Percentiles rank a stretch among this genome's conserved stretches.
Conservation (phyloP, 2,113 vertebrate species). For the Megaceryle torquata region DNA sequence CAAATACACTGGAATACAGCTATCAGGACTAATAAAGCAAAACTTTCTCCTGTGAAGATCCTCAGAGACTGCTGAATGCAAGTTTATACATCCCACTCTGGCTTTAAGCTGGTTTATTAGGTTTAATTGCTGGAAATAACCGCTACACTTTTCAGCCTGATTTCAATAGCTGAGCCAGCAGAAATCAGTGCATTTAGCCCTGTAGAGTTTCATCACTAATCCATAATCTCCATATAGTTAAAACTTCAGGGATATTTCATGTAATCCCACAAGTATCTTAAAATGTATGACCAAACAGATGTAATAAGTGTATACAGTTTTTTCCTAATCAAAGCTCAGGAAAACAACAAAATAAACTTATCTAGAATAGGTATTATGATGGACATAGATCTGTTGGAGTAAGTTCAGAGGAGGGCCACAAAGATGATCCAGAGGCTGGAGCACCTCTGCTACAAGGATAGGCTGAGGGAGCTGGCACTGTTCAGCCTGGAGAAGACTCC, state of each 20-base stretch:
- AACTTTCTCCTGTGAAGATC: not conserved
- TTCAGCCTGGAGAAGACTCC: no score
- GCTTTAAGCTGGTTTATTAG: not conserved
- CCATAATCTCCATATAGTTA: not conserved
- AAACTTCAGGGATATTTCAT: conserved; percentile 3
- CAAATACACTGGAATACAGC: not conserved
- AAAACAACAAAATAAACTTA: not conserved
- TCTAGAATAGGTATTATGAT: no score
- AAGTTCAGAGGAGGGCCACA: no score
- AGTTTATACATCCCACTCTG: not conserved
- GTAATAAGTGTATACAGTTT: not conserved
- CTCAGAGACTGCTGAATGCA: not conserved
- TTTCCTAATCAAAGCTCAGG: not conserved
- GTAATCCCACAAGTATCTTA: not conserved
- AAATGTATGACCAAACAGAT: not conserved
- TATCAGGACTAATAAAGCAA: not conserved
- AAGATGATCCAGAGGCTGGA: no score
- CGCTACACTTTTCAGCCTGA: not conserved
- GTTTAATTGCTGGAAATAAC: conserved; percentile 15
- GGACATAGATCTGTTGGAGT: no score
- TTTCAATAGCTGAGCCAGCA: not conserved
- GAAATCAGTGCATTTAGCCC: not conserved
- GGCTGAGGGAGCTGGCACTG: no score
- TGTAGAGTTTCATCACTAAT: not conserved
- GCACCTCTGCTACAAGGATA: no score